Evolutionary conservation across 2,888 invertebrate species (phyloP).

Genomic region (Dasysyrphus tricinctus): DNA sequence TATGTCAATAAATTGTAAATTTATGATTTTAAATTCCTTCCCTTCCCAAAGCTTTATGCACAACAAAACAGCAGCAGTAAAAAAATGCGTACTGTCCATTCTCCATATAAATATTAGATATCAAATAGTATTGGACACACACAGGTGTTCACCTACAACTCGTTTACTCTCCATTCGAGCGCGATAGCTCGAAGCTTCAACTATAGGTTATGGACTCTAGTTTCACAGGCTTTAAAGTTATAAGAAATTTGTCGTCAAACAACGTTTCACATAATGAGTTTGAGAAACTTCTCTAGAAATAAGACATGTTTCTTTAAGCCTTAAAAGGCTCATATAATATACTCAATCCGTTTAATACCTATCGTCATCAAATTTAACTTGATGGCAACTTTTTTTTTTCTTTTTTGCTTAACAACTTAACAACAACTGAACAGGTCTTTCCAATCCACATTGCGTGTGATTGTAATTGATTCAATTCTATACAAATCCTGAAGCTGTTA

Average conservation of each 20-base stretch:
- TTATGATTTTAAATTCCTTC: background rate
- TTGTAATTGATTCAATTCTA: slow-evolving; percentile 44
- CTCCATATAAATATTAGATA: background rate
- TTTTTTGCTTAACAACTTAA: slow-evolving; percentile 3
- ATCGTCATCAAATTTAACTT: slow-evolving; percentile 9
- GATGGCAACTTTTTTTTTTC: slow-evolving; percentile 6
- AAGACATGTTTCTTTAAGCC: slow-evolving; percentile 35
- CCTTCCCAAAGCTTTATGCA: background rate
- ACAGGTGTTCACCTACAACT: slow-evolving; percentile 45
- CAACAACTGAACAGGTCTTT: slow-evolving; percentile 26
- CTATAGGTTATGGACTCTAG: background rate
- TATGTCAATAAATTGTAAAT: slow-evolving; percentile 14
- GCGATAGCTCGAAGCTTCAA: slow-evolving; percentile 12
- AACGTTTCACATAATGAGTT: slow-evolving; percentile 29
- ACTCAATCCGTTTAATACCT: background rate
- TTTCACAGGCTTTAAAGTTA: slow-evolving; percentile 10
- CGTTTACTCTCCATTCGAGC: slow-evolving; percentile 27
- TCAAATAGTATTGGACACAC: slow-evolving; percentile 7
- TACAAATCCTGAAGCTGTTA: slow-evolving; percentile 5
- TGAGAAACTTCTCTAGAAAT: slow-evolving; percentile 20
- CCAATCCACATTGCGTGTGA: slow-evolving; percentile 18
- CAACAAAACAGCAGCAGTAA: background rate
- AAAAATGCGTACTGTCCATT: slow-evolving; percentile 24
- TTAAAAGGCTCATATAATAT: slow-evolving; percentile 13
- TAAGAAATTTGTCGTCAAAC: slow-evolving; percentile 25